Conservation (phyloP, 2,888 invertebrate species). For the Mythimna albipuncta region DNA sequence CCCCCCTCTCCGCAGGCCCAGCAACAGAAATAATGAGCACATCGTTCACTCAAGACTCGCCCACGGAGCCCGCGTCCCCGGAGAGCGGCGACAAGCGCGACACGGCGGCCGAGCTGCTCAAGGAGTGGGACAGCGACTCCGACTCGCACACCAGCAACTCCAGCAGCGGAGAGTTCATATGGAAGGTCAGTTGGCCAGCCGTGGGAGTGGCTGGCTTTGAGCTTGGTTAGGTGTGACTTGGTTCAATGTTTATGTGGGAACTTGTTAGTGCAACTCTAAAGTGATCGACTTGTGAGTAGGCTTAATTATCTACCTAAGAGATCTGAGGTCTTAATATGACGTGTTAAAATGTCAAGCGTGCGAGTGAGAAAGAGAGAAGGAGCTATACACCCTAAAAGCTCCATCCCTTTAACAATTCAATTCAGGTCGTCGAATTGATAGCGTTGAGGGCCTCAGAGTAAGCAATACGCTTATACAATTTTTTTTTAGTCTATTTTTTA, state of each 20-base stretch:
- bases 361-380: too few relatives aligned
- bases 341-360: too few relatives aligned
- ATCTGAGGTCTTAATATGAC: too few relatives aligned
- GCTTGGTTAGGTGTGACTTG: conserved; percentile 37
- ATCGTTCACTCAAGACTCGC: conserved; percentile 87
- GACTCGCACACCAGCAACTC: conserved; percentile 92
- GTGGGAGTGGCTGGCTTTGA: not conserved
- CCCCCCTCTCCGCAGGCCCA: conserved; percentile 75
- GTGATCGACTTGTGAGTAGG: too few relatives aligned
- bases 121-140: conserved; percentile 94
- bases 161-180: conserved; percentile 95
- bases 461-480: too few relatives aligned
- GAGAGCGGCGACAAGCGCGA: conserved; percentile 81
- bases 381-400: too few relatives aligned
- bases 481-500: too few relatives aligned
- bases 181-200: conserved; percentile 91
- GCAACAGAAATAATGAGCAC: conserved; percentile 87
- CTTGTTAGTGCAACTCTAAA: too few relatives aligned
- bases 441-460: too few relatives aligned
- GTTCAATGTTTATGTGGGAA: not conserved
- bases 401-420: too few relatives aligned
- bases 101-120: conserved; percentile 82
- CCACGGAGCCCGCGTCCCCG: conserved; percentile 82
- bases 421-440: too few relatives aligned
- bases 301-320: too few relatives aligned